Evolutionary conservation across 2,888 invertebrate species (phyloP).

Genomic region (Drosophila picticornis): DNA sequence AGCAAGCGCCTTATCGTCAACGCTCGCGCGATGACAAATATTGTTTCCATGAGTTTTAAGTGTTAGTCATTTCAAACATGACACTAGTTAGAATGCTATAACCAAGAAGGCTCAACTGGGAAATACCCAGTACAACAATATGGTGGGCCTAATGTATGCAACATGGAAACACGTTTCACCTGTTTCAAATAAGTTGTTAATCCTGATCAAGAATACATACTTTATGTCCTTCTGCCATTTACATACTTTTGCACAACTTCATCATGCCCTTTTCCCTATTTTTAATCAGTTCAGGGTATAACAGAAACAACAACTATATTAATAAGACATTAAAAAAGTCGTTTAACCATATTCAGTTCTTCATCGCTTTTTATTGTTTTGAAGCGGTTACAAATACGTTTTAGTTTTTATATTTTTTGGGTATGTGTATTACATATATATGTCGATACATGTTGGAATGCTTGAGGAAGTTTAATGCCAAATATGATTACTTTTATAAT

Average conservation of each 20-base stretch:
- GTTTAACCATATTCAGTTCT: conserved; percentile 60
- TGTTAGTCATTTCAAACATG: conserved; percentile 31
- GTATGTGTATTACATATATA: conserved; percentile 49
- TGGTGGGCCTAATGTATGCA: background rate
- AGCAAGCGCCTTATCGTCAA: conserved; percentile 43
- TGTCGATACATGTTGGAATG: conserved; percentile 43
- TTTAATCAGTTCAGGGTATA: background rate
- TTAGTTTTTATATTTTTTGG: conserved; percentile 35
- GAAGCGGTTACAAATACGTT: conserved; percentile 70
- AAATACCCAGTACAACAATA: background rate
- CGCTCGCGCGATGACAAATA: conserved; percentile 23
- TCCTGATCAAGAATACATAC: background rate
- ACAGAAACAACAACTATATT: background rate
- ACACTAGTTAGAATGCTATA: background rate
- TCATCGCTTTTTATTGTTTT: conserved; percentile 62
- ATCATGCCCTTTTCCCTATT: background rate
- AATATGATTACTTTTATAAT: conserved; percentile 57
- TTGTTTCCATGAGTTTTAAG: background rate
- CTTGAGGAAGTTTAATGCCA: conserved; percentile 50
- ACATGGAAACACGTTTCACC: background rate
- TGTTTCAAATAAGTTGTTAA: background rate
- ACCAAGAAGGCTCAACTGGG: background rate
- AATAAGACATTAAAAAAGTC: background rate
- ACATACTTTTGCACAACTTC: background rate
- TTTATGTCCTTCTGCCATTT: background rate